Base-by-base conservation (phyloP, 1,140 invertebrate genomes). In the Leucophenga varia region DNA sequence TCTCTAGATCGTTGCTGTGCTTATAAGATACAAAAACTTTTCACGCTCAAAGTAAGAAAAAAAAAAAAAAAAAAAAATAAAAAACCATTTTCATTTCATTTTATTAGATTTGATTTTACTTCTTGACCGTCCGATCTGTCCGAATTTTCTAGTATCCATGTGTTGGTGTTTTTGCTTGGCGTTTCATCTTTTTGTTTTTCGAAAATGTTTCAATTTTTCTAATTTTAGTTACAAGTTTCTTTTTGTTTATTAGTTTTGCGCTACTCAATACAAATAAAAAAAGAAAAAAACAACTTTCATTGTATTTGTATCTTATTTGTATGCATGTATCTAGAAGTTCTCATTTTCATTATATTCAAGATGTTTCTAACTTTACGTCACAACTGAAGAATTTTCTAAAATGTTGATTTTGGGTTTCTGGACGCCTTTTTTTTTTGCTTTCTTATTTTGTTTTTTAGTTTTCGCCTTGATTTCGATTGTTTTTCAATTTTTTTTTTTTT, bases 141-240 rank as follows among this genome's bases (percentile, higher is more conserved):
- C 22, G 10, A n/a, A n/a, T n/a, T n/a, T n/a, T n/a, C n/a, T n/a
- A 5, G 22, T 10, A 25, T 57, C 22, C 56, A 55, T 53, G 37
- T 57, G 54, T 55, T 46, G 21, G 39, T 37, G 51, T 48, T 37
- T 8, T 37, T 37, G 4, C 10, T 25, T 25, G 5, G 10, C 10
- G 5, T 34, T 61, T 65, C 59, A 59, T 64, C 13, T n/a, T 34
- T 34, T 34, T 34, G 8, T 34, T 34, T 8, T 54, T 64, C 61
- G 49, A 64, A n/a, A 64, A 65, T 67, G 63, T 65, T 65, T 65
- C 59, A 65, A 65, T 67, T 68, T 63, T 46, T 65, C 63, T 65
- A 65, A 67, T 65, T 65, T 67, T 65, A 67, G 63, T 42, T 34
- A 54, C 59, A 67, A 65, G 63, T 65, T 67, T 68, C 63, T 68